Conservation (phyloP, 1,140 invertebrate genomes). For the Papilio aristodemus region DNA sequence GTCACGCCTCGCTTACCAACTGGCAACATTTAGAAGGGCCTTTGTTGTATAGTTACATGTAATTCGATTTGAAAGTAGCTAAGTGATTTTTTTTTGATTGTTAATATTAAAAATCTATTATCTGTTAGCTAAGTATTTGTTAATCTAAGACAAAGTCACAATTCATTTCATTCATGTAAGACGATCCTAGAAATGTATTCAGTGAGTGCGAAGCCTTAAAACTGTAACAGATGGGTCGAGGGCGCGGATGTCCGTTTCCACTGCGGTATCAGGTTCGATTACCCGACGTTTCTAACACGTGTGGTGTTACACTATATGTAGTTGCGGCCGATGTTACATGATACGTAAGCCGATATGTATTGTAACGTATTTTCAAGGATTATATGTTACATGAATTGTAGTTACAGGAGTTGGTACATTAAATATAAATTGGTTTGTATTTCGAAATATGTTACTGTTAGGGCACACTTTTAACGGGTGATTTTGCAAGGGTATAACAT, state of each 20-base stretch:
- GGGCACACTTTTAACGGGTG: too few species aligned
- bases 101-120: conserved; percentile 2
- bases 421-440: too few species aligned
- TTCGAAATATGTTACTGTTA: too few species aligned
- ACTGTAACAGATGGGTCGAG: conserved; percentile 14
- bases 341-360: not conserved
- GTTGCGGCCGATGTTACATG: conserved; percentile 2
- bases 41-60: not conserved
- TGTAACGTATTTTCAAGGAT: not conserved
- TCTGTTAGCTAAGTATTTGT: too few species aligned
- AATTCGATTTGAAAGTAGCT: conserved; percentile 2
- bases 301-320: not conserved
- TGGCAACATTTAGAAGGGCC: not conserved
- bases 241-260: conserved; percentile 30
- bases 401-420: too few species aligned
- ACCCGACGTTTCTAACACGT: not conserved
- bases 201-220: conserved; percentile 9
- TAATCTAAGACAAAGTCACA: too few species aligned
- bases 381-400: too few species aligned
- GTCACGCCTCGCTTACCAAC: conserved; percentile 4
- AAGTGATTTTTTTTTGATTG: not conserved
- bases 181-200: conserved; percentile 4
- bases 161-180: not conserved
- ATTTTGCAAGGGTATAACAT: too few species aligned
- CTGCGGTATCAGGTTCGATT: conserved; percentile 16